phyloP scores from a whole-genome alignment of 2,113 vertebrate genomes.

The Perca schrenkii region DNA sequence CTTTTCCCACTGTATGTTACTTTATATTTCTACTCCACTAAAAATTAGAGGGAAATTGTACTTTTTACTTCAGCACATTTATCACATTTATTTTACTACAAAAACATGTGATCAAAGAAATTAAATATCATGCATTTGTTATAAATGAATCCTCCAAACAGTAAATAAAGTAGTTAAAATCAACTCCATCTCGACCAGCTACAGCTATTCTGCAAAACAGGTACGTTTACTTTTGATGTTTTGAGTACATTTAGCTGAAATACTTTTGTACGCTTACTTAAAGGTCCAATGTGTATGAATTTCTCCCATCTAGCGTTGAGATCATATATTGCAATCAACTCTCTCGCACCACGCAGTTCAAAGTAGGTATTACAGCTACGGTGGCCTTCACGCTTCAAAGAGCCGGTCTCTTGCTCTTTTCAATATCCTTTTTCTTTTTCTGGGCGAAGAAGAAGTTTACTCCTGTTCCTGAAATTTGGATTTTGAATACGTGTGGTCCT shows the following conservation, averaged over 20 bases:
- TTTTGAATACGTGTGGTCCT: too few relatives aligned
- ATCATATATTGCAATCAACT: too few relatives aligned
- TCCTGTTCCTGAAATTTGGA: too few relatives aligned
- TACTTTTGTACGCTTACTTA: neutral
- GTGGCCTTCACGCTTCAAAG: too few relatives aligned
- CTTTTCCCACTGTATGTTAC: neutral
- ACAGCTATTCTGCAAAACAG: neutral
- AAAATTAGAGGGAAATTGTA: neutral
- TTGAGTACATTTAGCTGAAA: neutral
- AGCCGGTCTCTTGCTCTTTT: too few relatives aligned
- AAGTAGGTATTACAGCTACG: too few relatives aligned
- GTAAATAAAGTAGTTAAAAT: neutral
- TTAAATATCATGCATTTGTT: neutral
- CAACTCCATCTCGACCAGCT: neutral
- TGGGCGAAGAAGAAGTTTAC: too few relatives aligned
- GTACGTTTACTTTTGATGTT: neutral
- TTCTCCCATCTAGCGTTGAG: too few relatives aligned
- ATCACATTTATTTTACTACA: neutral
- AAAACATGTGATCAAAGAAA: neutral
- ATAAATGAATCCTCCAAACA: neutral
- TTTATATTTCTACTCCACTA: neutral
- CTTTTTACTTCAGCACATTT: neutral
- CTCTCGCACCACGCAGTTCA: too few relatives aligned
- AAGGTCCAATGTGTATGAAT: neutral
- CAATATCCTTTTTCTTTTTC: too few relatives aligned